Base-by-base conservation (phyloP, 2,113 vertebrate genomes). In the Scomber colias region DNA sequence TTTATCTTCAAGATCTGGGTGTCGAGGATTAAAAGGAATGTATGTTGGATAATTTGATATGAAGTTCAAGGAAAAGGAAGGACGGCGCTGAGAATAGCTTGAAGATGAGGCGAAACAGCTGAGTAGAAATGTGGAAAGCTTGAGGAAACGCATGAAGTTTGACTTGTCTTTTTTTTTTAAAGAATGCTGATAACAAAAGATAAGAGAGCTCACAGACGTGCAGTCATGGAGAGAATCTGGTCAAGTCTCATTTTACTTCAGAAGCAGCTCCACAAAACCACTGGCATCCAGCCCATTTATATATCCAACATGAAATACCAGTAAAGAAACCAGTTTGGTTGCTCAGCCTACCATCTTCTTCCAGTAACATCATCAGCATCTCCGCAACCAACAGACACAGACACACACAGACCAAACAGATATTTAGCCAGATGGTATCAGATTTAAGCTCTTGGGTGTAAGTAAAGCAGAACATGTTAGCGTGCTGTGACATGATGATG, bases 401-500 rank as follows among this genome's bases (percentile, higher is more conserved):
- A 27, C 24, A 27, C 24, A 61, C 40, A 64, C 59, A 85, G 77
- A 74, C 70, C 75, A 69, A 88, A 87, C 76, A 79, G 15, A 79
- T 50, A 55, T 27, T 66, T 35, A 55, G 17, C 11, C 73, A 64
- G 70, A 62, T 19, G 71, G 75, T 76, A 86, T 90, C 81, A 68
- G 76, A 89, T 90, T 75, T 44, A 77, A 77, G 51, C 75, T 77
- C 80, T 79, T 71, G 57, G 67, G 60, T 82, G 71, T 66, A 74
- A 71, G 82, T 75, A 21, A 53, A 81, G 73, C 15, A 31, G 71
- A 85, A 85, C 89, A 73, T 86, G 62, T 83, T 75, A 24, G 59
- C 90, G 45, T 84, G 88, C 67, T 84, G 78, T 51, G 75, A 83
- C 83, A 83, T 9, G 79, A 87, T 78, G 73, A 80, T 80, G 15